Conservation (phyloP, 2,888 invertebrate species). For the Rhagium mordax region DNA sequence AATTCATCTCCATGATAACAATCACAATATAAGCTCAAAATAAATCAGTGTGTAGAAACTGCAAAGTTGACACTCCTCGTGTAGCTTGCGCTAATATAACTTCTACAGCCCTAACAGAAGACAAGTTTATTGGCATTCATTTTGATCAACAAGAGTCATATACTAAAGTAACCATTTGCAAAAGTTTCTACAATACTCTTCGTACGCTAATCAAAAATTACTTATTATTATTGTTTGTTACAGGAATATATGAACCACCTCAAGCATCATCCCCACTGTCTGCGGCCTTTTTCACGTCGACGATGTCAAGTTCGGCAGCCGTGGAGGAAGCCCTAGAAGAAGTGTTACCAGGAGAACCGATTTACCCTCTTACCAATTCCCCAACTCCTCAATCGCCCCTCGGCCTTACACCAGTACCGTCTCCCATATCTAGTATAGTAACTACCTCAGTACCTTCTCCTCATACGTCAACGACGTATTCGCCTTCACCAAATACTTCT, state of each 20-base stretch:
- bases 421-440: conserved; percentile 67
- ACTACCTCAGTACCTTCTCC: conserved; percentile 62
- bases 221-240: no score
- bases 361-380: conserved; percentile 71
- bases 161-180: no score
- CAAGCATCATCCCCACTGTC: conserved; percentile 87
- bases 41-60: no score
- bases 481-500: conserved; percentile 67
- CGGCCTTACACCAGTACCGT: conserved; percentile 73
- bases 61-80: no score
- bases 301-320: conserved; percentile 89
- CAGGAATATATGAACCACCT: conserved; percentile 75
- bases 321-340: conserved; percentile 90
- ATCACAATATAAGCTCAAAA: no score
- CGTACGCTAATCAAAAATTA: no score
- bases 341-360: conserved; percentile 84
- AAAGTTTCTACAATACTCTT: no score
- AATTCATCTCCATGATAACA: no score
- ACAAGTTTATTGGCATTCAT: no score
- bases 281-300: conserved; percentile 87
- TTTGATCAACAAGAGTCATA: no score
- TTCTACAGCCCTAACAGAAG: no score
- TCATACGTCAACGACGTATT: conserved; percentile 47
- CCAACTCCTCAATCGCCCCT: conserved; percentile 78
- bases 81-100: no score